Percentiles rank a stretch among this genome's conserved stretches.
These are phyloP conservation scores for Caloenas nicobarica DNA, from an alignment of 2,113 vertebrate species.

Conservation along the genomic window DNA sequence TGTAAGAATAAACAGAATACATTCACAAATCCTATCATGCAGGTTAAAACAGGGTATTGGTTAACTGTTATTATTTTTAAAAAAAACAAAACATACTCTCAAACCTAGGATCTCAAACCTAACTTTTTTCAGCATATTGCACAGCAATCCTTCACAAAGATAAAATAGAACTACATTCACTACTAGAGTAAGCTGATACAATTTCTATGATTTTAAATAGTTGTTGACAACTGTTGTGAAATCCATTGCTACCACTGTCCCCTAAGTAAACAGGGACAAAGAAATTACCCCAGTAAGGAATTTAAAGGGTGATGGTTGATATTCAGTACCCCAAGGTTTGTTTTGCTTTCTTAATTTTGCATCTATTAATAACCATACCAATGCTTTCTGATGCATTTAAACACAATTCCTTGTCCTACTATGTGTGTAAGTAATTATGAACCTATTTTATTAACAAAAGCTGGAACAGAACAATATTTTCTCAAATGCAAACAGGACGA, in stretches of 20 bases:
- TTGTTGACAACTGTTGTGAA: neutral
- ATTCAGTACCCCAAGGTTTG: neutral
- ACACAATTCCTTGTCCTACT: neutral
- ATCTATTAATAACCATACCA: neutral
- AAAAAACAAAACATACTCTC: neutral
- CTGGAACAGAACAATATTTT: neutral
- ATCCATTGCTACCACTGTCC: neutral
- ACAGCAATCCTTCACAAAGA: neutral
- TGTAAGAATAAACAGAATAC: neutral
- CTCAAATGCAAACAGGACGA: neutral
- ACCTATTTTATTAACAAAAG: neutral
- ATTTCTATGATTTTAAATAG: neutral
- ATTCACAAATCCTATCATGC: neutral
- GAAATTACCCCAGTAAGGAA: neutral
- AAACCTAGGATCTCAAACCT: neutral
- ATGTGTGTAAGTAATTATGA: neutral
- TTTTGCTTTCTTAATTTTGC: neutral
- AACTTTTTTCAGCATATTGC: neutral
- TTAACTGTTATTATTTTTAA: too few relatives aligned
- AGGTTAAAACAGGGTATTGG: neutral
- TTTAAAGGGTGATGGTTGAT: neutral
- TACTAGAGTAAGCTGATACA: neutral
- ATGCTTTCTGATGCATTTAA: neutral
- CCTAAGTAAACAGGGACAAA: neutral
- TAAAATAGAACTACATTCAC: neutral